A percentile compares a stretch with the other conserved stretches of the same genome.
These are phyloP conservation scores for Pontoporia blainvillei DNA, from an alignment of 2,113 vertebrate genomes.

Conservation along the genomic window DNA sequence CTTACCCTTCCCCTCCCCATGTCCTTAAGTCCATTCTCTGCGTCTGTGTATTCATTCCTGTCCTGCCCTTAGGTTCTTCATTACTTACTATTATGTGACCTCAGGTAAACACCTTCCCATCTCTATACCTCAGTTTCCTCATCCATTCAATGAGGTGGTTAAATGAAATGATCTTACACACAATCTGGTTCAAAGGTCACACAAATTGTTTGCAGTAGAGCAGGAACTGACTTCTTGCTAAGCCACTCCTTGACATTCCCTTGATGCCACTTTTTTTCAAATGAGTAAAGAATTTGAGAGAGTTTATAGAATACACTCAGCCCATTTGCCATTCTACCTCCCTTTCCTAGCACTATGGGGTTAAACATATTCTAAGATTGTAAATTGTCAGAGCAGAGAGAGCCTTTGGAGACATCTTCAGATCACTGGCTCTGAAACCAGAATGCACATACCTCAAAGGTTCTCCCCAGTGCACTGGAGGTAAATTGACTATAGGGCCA, in stretches of 20 bases:
- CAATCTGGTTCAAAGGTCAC: neutral
- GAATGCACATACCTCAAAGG: neutral
- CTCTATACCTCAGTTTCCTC: neutral
- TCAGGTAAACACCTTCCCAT: neutral
- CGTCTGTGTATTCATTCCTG: too few relatives aligned
- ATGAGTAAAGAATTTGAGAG: neutral
- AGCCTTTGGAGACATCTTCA: neutral
- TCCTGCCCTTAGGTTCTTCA: too few relatives aligned
- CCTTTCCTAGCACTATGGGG: neutral
- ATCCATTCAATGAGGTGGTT: neutral
- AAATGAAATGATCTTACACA: neutral
- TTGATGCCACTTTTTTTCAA: neutral
- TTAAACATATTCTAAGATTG: neutral
- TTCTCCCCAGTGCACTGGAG: neutral
- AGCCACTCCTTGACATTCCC: neutral
- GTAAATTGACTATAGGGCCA: neutral
- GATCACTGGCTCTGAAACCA: neutral
- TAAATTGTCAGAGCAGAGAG: neutral
- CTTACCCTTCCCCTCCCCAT: too few relatives aligned
- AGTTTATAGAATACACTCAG: neutral
- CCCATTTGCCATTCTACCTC: neutral
- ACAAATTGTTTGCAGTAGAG: neutral
- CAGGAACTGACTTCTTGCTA: neutral
- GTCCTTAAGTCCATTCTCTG: too few relatives aligned
- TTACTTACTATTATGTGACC: neutral